Percentiles rank a stretch among this genome's conserved stretches.
These are phyloP conservation scores for Sphinx pinastri DNA, from an alignment of 2,888 invertebrate species.

Conservation along the genomic window DNA sequence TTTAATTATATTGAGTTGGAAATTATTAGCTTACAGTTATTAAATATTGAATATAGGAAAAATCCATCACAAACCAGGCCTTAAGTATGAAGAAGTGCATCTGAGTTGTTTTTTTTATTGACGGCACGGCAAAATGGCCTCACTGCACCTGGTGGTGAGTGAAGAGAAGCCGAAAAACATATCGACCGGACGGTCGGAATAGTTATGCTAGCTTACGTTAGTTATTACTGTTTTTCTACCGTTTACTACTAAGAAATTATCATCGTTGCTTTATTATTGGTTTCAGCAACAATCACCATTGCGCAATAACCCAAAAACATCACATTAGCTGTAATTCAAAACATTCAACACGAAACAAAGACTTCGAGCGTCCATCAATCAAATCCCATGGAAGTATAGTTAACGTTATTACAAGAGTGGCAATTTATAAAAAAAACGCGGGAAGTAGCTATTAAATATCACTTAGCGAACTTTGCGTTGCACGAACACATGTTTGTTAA, in stretches of 20 bases:
- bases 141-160: too few relatives aligned
- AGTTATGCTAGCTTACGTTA: too few relatives aligned
- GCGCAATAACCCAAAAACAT: background rate
- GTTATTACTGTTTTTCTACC: background rate
- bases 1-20: too few relatives aligned
- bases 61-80: too few relatives aligned
- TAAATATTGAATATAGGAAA: too few relatives aligned
- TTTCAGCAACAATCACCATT: background rate
- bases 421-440: slow-evolving; percentile 43
- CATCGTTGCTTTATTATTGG: background rate
- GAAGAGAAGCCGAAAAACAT: too few relatives aligned
- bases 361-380: slow-evolving; percentile 43
- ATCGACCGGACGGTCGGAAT: too few relatives aligned
- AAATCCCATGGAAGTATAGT: slow-evolving; percentile 8
- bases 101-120: too few relatives aligned
- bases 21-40: too few relatives aligned
- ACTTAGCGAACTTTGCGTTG: slow-evolving; percentile 57
- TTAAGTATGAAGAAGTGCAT: too few relatives aligned
- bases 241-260: background rate
- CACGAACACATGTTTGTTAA: slow-evolving; percentile 45
- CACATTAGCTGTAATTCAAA: background rate
- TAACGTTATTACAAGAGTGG: slow-evolving; percentile 15
- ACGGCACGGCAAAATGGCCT: too few relatives aligned
- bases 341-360: background rate
- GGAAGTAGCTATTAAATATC: slow-evolving; percentile 66